Evolutionary conservation across 35 echinoderm and acorn worm species (phyloP).

Genomic region (Ophiothrix spiculata): DNA sequence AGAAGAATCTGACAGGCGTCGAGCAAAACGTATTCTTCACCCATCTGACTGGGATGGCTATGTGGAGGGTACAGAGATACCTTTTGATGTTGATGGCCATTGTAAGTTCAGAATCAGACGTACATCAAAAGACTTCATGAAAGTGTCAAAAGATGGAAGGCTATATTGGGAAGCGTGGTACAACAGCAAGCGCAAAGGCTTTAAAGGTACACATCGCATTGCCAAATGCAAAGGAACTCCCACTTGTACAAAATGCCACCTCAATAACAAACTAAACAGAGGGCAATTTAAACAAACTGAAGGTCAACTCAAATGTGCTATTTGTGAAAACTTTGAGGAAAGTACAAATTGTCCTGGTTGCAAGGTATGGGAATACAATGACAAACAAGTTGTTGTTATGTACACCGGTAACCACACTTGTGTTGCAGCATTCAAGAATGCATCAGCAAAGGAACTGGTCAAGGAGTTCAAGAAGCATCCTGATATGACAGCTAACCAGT

Average conservation of each 20-base stretch:
- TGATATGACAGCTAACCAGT: background rate
- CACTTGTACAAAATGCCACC: background rate
- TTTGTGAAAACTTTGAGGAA: background rate
- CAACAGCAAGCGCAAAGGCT: background rate
- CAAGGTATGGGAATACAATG: background rate
- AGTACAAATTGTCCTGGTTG: background rate
- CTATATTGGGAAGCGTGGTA: background rate
- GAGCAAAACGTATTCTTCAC: too few relatives aligned
- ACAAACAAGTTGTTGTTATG: constrained; percentile 17
- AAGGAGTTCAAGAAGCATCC: background rate
- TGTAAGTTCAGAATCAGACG: background rate
- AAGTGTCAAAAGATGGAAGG: constrained; percentile 2
- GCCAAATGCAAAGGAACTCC: background rate
- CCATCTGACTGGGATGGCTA: background rate
- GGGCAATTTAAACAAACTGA: background rate
- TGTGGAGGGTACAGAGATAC: background rate
- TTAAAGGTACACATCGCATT: background rate
- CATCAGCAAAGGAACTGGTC: background rate
- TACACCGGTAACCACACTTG: constrained; percentile 15
- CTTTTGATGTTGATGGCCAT: background rate
- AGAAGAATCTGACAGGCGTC: too few relatives aligned
- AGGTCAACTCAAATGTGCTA: too few relatives aligned
- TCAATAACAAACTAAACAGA: background rate
- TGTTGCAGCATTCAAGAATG: background rate
- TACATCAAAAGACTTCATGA: background rate